Conservation (phyloP, 2,113 vertebrate species). For the Gallinago undulata region DNA sequence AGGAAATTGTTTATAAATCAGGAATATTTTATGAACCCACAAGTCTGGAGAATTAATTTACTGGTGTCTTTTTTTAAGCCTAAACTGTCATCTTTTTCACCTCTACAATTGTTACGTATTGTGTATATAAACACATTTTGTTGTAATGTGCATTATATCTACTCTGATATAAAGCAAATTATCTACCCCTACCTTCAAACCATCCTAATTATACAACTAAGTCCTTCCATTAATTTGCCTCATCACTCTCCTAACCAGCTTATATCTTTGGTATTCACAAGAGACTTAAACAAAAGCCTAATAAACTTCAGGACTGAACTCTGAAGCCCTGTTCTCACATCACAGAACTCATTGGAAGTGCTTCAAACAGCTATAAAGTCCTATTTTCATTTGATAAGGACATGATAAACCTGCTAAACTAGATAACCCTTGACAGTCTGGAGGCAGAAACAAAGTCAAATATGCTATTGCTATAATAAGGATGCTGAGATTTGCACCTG, state of each 20-base stretch:
- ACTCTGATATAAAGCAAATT: not conserved
- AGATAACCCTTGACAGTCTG: not conserved
- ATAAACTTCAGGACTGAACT: not conserved
- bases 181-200: not conserved
- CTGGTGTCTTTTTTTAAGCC: not conserved
- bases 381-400: not conserved
- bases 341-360: not conserved
- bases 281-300: not conserved
- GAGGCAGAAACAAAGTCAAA: not conserved
- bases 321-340: not conserved
- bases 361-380: not conserved
- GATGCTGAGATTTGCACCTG: not conserved
- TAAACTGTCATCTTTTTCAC: not conserved
- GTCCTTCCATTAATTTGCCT: not conserved
- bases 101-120: not conserved
- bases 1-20: not conserved
- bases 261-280: not conserved
- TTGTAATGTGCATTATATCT: not conserved
- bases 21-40: not conserved
- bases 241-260: not conserved
- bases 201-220: rapidly evolving
- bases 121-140: not conserved
- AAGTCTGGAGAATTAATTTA: not conserved
- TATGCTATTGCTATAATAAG: not conserved
- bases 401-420: not conserved